Conservation (phyloP, 2,888 invertebrate genomes). For the Drosophila kanekoi region DNA sequence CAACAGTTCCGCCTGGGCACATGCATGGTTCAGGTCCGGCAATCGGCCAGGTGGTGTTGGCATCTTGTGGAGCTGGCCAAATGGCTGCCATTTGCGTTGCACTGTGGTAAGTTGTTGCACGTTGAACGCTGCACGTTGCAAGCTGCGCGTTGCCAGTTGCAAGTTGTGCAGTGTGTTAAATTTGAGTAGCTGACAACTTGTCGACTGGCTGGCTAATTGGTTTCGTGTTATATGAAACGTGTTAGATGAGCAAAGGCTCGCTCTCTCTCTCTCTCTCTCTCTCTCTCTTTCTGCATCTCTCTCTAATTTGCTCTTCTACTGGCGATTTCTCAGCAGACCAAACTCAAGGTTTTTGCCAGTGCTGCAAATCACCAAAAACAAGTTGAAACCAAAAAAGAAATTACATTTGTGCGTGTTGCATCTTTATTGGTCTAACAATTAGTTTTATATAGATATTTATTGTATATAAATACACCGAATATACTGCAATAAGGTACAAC, state of each 20-base stretch:
- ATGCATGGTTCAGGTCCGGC: background rate
- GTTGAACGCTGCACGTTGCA: slow-evolving; percentile 13
- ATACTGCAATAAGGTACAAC: no score
- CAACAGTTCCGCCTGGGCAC: slow-evolving; percentile 6
- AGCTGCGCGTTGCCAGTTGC: slow-evolving; percentile 13
- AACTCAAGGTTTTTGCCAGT: slow-evolving; percentile 1
- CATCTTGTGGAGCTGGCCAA: slow-evolving; percentile 21
- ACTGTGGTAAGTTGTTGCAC: slow-evolving; percentile 39
- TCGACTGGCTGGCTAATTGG: slow-evolving; percentile 59
- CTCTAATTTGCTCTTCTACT: background rate
- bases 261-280: background rate
- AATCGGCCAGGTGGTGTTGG: slow-evolving; percentile 20
- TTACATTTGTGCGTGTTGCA: background rate
- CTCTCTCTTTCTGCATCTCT: no score
- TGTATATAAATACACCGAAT: no score
- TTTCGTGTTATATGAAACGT: slow-evolving; percentile 57
- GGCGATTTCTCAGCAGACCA: background rate
- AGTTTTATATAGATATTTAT: background rate
- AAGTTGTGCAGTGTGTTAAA: slow-evolving; percentile 56
- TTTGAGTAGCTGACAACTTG: slow-evolving; percentile 64
- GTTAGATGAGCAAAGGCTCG: slow-evolving; percentile 25
- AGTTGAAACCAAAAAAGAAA: background rate
- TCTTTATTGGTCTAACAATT: background rate
- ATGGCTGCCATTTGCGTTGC: slow-evolving; percentile 43
- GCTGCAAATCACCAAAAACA: slow-evolving; percentile 31